A percentile compares a stretch with the other conserved stretches of the same genome.
Evolutionary conservation across 1,140 invertebrate species (phyloP).

Genomic region (Bombus pyrosoma): DNA sequence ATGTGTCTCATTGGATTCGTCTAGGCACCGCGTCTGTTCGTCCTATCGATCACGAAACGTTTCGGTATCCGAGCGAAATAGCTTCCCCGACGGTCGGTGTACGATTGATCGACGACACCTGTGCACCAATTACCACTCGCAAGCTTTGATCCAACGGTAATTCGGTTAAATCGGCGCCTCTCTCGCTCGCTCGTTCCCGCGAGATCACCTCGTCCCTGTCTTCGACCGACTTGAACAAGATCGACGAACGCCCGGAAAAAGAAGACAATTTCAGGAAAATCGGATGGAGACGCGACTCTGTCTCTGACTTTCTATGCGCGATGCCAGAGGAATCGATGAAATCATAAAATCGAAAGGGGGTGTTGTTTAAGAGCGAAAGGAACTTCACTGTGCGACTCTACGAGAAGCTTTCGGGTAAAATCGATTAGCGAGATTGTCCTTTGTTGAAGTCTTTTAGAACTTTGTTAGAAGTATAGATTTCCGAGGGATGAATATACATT

Average conservation of each 20-base stretch:
- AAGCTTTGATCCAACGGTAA: constrained; percentile 74
- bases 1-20: constrained; percentile 52
- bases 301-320: no score
- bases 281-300: neutral
- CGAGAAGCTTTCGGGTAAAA: neutral
- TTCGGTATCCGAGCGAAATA: constrained; percentile 73
- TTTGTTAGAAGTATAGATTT: neutral
- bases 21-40: constrained; percentile 57
- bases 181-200: constrained; percentile 7
- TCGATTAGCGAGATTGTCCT: neutral
- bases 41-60: constrained; percentile 74
- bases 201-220: neutral
- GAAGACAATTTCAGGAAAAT: constrained; percentile 12
- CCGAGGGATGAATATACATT: neutral
- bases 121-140: constrained; percentile 71
- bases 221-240: constrained; percentile 1
- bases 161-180: constrained; percentile 70
- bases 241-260: neutral
- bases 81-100: constrained; percentile 66
- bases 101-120: constrained; percentile 75
- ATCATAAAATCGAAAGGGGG: neutral
- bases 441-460: neutral
- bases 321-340: neutral
- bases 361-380: neutral
- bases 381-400: neutral